Base-by-base conservation (phyloP, 2,888 invertebrate genomes). In the Lasioglossum calceatum region DNA sequence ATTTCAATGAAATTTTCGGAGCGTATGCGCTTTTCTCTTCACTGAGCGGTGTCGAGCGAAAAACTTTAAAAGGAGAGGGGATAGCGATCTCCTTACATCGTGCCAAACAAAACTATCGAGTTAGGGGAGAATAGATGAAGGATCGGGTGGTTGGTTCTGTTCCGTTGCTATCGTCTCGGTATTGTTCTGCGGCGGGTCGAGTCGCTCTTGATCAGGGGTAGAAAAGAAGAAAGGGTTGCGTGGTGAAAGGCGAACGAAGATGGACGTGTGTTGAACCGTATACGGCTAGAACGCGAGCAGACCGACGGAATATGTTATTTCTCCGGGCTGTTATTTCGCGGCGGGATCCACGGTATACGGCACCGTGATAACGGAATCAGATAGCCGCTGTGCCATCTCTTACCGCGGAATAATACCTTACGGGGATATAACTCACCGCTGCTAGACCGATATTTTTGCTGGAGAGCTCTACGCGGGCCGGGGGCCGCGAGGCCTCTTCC, bases 361-460 rank as follows among this genome's bases (percentile, higher is more conserved):
- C 86, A 86, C 82, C 88, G 87, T 85, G 90, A 92, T 93, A 93
- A 92, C 90, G 90, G 91, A 89, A 92, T 92, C 92, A 89, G 93
- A 92, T 92, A 89, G 90, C 91, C 77, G 79, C 87, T 83, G 86
- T 85, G 88, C 92, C 92, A 92, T 92, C 90, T 91, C 88, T 92
- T 92, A 87, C 89, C 70, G 72, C 79, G 88, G 91, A 92, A 92
- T 92, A 91, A 92, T 92, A 92, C 89, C 92, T 92, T 85, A 87
- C 91, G 89, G 85, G 86, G 84, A 89, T 88, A 93, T 93, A 93
- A 92, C 91, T 93, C 93, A 93, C 87, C 85, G 79, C 79, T 74
- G 87, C 88, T 85, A 89, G 89, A 88, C 90, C 89, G 88, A 92
- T 93, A 92, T 92, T 91, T 92, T 91, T 89, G 85, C 88, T 77